Evolutionary conservation across 2,113 vertebrate species (phyloP).

Genomic region (Turnix velox): DNA sequence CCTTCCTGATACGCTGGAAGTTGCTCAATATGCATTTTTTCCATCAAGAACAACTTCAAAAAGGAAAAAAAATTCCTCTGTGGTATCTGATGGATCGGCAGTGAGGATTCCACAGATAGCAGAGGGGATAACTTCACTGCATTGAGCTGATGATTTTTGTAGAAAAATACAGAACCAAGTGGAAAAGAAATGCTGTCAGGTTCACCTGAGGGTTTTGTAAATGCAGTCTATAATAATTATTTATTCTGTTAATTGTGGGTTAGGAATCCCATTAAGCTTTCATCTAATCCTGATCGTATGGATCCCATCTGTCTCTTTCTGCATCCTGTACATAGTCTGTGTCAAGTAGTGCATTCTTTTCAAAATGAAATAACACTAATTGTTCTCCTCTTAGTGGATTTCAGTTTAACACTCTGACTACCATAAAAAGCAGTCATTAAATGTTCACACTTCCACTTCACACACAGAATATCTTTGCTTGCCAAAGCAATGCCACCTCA

Average conservation of each 20-base stretch:
- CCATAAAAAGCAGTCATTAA: background rate
- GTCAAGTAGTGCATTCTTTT: background rate
- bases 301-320: background rate
- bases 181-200: background rate
- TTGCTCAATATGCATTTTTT: background rate
- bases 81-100: background rate
- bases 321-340: background rate
- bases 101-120: no score
- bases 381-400: conserved; percentile 32
- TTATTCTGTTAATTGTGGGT: background rate
- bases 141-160: background rate
- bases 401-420: conserved; percentile 29
- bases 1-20: background rate
- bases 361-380: background rate
- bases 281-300: background rate
- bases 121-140: background rate
- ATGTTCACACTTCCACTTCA: background rate
- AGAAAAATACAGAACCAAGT: background rate
- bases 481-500: background rate
- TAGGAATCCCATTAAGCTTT: background rate
- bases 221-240: background rate
- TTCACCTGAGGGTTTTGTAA: background rate
- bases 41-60: background rate
- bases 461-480: background rate
- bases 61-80: background rate